These are phyloP conservation scores for Megaptera novaeangliae DNA, from an alignment of 2,113 vertebrate species.

Conservation along the genomic window DNA sequence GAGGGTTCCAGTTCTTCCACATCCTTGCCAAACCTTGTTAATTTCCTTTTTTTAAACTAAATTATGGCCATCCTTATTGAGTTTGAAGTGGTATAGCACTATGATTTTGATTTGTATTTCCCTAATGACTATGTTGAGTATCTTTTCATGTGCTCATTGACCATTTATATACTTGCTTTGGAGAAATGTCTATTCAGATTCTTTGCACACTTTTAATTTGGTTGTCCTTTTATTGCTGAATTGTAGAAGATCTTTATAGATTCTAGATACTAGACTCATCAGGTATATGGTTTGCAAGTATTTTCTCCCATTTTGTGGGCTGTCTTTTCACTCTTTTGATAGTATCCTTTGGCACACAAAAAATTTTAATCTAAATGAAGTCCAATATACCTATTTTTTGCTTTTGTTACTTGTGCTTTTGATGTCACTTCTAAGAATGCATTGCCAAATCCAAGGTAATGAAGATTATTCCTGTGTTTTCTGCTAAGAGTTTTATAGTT, in stretches of 20 bases:
- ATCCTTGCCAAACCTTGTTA: neutral
- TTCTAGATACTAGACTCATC: neutral
- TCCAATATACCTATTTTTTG: neutral
- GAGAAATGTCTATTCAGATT: neutral
- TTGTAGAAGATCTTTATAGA: neutral
- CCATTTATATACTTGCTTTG: neutral
- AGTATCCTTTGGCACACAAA: neutral
- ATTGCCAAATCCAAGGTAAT: neutral
- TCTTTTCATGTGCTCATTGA: neutral
- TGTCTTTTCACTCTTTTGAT: neutral
- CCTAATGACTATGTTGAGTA: neutral
- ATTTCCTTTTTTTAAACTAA: neutral
- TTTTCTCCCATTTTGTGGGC: neutral
- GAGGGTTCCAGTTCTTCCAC: neutral
- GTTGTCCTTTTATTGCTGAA: neutral
- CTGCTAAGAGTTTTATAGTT: neutral
- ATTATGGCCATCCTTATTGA: neutral
- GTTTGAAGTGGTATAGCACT: neutral
- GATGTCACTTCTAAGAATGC: neutral
- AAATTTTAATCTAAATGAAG: neutral
- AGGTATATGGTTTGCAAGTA: neutral
- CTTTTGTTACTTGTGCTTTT: neutral
- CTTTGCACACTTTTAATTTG: neutral
- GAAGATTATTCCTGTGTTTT: neutral
- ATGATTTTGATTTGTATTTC: neutral